Percentiles rank a stretch among this genome's conserved stretches.
Evolutionary conservation across 2,888 invertebrate genomes (phyloP).

Genomic region (Melanotus villosus): DNA sequence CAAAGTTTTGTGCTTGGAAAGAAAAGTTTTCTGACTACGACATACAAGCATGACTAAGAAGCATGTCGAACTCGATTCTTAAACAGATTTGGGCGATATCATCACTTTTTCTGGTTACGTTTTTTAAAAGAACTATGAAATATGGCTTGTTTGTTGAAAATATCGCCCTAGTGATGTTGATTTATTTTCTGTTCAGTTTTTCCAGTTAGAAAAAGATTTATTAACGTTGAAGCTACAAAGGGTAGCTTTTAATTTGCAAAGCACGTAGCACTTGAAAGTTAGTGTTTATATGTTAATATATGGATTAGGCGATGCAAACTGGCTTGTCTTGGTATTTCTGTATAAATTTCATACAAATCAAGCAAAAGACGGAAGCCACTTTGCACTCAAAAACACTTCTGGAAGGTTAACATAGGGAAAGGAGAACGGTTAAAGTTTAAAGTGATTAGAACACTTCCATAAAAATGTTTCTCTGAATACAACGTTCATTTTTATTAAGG

Average conservation of each 20-base stretch:
- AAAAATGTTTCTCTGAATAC: background rate
- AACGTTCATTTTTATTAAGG: slow-evolving; percentile 28
- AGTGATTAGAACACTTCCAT: background rate
- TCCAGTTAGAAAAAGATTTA: too few species aligned
- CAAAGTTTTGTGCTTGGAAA: slow-evolving; percentile 24
- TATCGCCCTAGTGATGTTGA: slow-evolving; percentile 51
- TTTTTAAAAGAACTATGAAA: too few species aligned
- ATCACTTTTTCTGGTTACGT: slow-evolving; percentile 13
- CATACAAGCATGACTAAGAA: slow-evolving; percentile 29
- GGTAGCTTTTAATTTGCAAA: slow-evolving; percentile 34
- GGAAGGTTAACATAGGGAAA: background rate
- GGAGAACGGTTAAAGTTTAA: slow-evolving; percentile 11
- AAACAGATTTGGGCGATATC: slow-evolving; percentile 35
- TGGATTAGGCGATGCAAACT: slow-evolving; percentile 24
- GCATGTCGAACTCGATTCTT: slow-evolving; percentile 22
- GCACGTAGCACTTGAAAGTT: slow-evolving; percentile 35
- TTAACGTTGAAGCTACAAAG: background rate
- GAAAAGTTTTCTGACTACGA: slow-evolving; percentile 24
- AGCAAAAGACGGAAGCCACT: slow-evolving; percentile 17
- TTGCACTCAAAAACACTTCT: slow-evolving; percentile 21
- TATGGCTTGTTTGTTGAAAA: too few species aligned
- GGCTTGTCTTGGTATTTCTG: slow-evolving; percentile 5
- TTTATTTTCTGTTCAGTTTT: slow-evolving; percentile 51
- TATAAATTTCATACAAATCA: too few species aligned
- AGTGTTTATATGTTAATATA: slow-evolving; percentile 19